Percentiles rank a stretch among this genome's conserved stretches.
These are phyloP conservation scores for Pachypeltis micranthus DNA, from an alignment of 1,140 invertebrate genomes.

Conservation along the genomic window DNA sequence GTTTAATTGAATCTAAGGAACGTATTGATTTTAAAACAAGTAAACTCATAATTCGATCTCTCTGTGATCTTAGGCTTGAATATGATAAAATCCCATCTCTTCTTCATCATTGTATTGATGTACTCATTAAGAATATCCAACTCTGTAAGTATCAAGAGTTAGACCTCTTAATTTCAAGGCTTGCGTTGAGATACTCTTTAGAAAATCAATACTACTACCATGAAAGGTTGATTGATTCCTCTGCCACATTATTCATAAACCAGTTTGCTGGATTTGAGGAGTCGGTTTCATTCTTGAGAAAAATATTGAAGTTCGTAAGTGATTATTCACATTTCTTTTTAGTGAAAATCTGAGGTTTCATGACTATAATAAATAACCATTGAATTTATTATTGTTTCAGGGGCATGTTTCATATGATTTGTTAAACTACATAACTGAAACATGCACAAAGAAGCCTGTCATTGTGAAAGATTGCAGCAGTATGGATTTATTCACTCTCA, in stretches of 20 bases:
- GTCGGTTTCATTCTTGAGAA: conserved; percentile 37
- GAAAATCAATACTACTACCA: conserved; percentile 44
- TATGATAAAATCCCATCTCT: conserved; percentile 1
- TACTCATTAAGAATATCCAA: conserved; percentile 34
- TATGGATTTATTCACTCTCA: conserved; percentile 36
- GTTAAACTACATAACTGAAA: conserved; percentile 41
- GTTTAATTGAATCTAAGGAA: conserved; percentile 7
- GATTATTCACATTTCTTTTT: neutral
- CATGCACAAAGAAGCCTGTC: conserved; percentile 34
- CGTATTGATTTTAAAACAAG: conserved; percentile 21
- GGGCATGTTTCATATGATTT: conserved; percentile 40
- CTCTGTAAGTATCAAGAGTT: conserved; percentile 37
- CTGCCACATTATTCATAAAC: conserved; percentile 37
- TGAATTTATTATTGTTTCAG: too few relatives aligned
- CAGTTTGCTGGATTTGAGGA: conserved; percentile 40
- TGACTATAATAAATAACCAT: too few relatives aligned
- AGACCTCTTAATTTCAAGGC: conserved; percentile 35
- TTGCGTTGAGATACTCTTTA: conserved; percentile 35
- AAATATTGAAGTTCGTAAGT: conserved; percentile 38
- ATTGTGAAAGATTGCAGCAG: conserved; percentile 25
- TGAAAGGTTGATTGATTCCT: conserved; percentile 41
- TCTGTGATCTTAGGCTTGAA: conserved; percentile 1
- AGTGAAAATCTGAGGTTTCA: neutral
- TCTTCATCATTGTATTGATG: conserved; percentile 15
- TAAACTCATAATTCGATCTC: conserved; percentile 23